Evolutionary conservation across 2,888 invertebrate species (phyloP).

Genomic region (Junonia oenone): DNA sequence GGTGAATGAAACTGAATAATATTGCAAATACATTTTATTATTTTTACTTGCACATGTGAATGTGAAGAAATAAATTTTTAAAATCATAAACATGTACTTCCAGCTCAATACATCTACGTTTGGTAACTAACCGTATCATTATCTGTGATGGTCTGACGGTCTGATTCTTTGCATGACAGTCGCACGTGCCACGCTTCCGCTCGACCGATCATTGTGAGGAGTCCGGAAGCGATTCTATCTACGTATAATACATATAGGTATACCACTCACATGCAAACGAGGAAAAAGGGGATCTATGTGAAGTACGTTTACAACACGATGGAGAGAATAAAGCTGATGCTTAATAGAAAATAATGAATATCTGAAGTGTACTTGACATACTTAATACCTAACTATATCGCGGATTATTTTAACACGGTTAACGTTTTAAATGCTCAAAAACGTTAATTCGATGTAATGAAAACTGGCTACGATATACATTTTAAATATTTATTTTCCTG

Average conservation of each 20-base stretch:
- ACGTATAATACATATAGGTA: constrained; percentile 21
- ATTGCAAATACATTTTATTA: no score
- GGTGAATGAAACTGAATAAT: no score
- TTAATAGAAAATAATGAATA: background rate
- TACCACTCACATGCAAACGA: constrained; percentile 5
- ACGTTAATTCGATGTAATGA: constrained; percentile 3
- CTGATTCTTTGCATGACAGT: constrained; percentile 43
- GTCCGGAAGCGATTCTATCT: constrained; percentile 65
- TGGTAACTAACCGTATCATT: no score
- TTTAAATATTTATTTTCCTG: constrained; percentile 14
- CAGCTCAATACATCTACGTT: no score
- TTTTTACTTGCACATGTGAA: no score
- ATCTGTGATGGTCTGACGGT: constrained; percentile 11
- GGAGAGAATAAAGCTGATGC: background rate
- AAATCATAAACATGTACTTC: no score
- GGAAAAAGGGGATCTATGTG: constrained; percentile 13
- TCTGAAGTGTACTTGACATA: background rate
- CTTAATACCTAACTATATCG: background rate
- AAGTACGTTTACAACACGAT: constrained; percentile 9
- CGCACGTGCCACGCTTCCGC: constrained; percentile 70
- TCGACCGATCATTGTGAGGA: constrained; percentile 43
- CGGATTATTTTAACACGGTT: background rate
- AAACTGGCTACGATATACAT: constrained; percentile 10
- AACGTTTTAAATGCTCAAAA: background rate
- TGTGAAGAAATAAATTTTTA: no score